These are phyloP conservation scores for Anolis carolinensis DNA, from an alignment of 2,113 vertebrate species.

Conservation along the genomic window DNA sequence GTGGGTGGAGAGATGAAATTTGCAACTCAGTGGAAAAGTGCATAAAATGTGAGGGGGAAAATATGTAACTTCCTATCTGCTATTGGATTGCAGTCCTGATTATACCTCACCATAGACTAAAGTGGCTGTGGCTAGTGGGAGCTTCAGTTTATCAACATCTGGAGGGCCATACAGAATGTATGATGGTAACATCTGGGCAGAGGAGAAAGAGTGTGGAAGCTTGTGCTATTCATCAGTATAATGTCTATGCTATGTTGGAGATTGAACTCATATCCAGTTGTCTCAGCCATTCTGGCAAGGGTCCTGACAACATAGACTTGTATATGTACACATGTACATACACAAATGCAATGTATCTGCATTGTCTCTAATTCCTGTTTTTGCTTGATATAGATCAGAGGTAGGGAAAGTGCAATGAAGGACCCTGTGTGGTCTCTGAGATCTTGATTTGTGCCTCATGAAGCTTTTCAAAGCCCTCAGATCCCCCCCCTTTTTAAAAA, in stretches of 20 bases:
- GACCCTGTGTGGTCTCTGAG: no score
- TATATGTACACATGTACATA: no score
- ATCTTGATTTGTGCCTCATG: no score
- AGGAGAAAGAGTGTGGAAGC: neutral
- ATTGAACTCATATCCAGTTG: no score
- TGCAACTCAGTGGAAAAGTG: neutral
- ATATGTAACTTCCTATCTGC: neutral
- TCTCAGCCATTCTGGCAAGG: no score
- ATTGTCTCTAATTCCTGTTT: no score
- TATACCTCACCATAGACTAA: neutral
- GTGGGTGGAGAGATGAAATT: neutral
- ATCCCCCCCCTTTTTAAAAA: no score
- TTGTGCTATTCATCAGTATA: neutral
- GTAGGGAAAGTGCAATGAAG: no score
- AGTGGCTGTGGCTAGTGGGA: neutral
- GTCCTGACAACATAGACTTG: no score
- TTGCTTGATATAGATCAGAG: no score
- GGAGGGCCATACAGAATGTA: neutral
- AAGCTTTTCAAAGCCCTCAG: no score
- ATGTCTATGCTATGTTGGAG: neutral
- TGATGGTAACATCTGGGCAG: neutral
- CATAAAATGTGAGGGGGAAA: neutral
- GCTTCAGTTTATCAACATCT: neutral
- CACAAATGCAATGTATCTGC: no score
- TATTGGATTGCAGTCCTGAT: neutral